phyloP scores from a whole-genome alignment of 2,113 vertebrate genomes.

The Sinocyclocheilus anshuiensis region DNA sequence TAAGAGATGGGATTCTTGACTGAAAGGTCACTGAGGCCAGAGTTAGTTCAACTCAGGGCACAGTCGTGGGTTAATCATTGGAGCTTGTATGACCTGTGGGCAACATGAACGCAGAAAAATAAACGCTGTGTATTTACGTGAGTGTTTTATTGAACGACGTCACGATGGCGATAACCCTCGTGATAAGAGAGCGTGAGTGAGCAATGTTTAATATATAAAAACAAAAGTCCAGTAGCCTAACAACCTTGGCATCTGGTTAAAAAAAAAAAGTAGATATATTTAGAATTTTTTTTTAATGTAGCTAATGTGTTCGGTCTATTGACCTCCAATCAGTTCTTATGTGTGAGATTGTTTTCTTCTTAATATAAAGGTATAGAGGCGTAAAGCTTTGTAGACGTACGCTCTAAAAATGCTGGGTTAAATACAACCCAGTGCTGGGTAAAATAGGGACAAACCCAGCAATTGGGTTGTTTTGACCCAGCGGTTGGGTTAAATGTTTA shows the following conservation, averaged over 20 bases:
- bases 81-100: neutral
- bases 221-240: neutral
- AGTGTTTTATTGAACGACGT: neutral
- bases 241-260: neutral
- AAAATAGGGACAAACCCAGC: too few species aligned
- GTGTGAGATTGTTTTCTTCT: constrained; percentile 65
- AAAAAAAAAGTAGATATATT: neutral
- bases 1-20: constrained; percentile 73
- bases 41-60: constrained; percentile 58
- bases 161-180: neutral
- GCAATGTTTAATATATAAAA: neutral
- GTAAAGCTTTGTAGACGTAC: constrained; percentile 72
- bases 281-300: too few species aligned
- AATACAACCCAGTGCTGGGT: too few species aligned
- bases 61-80: neutral
- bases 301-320: neutral
- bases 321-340: constrained; percentile 53
- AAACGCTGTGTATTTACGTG: neutral
- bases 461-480: too few species aligned
- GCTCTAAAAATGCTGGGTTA: too few species aligned
- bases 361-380: constrained; percentile 71
- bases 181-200: neutral
- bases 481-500: too few species aligned
- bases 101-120: neutral
- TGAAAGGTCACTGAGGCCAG: constrained; percentile 71